Base-by-base conservation (phyloP, 2,113 vertebrate species). In the Colossoma macropomum region DNA sequence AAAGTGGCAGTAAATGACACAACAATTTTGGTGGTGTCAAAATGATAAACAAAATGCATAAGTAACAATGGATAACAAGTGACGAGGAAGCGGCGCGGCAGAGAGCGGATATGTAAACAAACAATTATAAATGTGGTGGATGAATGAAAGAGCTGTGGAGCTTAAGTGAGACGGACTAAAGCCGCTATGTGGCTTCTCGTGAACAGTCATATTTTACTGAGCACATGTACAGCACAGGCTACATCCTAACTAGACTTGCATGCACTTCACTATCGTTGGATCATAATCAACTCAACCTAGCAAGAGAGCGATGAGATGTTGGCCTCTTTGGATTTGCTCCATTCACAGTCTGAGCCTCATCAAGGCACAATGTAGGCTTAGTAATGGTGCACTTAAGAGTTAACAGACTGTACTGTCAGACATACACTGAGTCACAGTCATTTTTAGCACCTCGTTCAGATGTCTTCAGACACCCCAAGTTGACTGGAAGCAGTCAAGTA, bases 11-110 rank as follows among this genome's bases (percentile, higher is more conserved):
- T 30, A 50, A 16, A 68, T 68, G 48, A 23, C 66, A 38, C 10
- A 25, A 59, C 77, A 70, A 32, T 23, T 79, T 69, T 1, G 15
- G 28, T 28, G 48, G 45, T 74, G 71, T 27, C 50, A 21, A 30
- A 74, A 52, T 28, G 59, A 62, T 62, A 74, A 52, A 74, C 27
- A 52, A 27, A 74, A 52, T 30, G 12, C 27, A 52, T 62, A 62
- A 62, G 59, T 62, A 62, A 69, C 66, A 69, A 34, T 34, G 66
- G 66, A 38, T 66, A 32, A 69, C 66, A 69, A 69, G 32, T 34
- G 32, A 32, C 28, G 21, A 34, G 32, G 28, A 69, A 69, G 66
- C 21, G 27, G 32, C 17, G 1, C 66, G 8, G 6, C 28, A 10
- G 66, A 34, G 66, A 66, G 63, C 30, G 8, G 27, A 19, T 34